Evolutionary conservation across 2,888 invertebrate genomes (phyloP).

Genomic region (Norana najaformis): DNA sequence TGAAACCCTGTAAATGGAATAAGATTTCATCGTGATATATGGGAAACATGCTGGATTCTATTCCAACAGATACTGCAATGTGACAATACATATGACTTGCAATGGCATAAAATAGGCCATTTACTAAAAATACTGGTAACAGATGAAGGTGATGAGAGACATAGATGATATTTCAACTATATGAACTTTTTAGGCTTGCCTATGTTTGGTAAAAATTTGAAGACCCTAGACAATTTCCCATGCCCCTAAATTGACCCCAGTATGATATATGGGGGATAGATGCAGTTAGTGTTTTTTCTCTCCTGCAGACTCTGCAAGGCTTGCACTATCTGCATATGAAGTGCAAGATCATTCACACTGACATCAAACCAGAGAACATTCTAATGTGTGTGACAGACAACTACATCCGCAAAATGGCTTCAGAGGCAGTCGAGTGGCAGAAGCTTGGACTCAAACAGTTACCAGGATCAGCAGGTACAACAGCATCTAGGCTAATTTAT

Average conservation of each 20-base stretch:
- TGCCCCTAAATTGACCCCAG: neutral
- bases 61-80: no score
- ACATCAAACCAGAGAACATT: conserved; percentile 78
- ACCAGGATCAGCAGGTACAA: conserved; percentile 77
- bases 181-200: no score
- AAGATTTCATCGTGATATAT: no score
- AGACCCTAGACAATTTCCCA: neutral
- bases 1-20: no score
- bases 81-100: no score
- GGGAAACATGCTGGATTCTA: no score
- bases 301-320: conserved; percentile 71
- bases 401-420: conserved; percentile 85
- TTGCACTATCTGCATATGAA: conserved; percentile 95
- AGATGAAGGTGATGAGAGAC: no score
- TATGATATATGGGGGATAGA: neutral
- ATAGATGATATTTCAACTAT: no score
- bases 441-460: conserved; percentile 81
- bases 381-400: conserved; percentile 87
- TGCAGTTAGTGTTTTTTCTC: conserved; percentile 26
- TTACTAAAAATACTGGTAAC: no score
- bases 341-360: conserved; percentile 83
- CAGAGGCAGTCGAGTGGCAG: conserved; percentile 91
- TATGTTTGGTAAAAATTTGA: no score
- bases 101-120: no score
- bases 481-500: neutral